Percentiles rank a stretch among this genome's conserved stretches.
Conservation (phyloP, 2,888 invertebrate species). For the Altica lythri region DNA sequence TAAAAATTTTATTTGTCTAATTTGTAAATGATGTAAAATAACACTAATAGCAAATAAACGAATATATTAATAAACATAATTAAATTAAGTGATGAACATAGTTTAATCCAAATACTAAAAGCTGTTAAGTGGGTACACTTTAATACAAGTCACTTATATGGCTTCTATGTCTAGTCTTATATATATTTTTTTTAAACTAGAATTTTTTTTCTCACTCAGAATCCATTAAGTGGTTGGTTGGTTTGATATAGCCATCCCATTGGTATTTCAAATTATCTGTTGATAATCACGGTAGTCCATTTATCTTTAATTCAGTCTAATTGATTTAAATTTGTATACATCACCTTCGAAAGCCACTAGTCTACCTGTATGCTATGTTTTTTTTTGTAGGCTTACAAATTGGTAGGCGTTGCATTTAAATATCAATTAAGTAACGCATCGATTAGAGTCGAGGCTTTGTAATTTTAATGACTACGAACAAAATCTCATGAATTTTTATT, state of each 20-base stretch:
- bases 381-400: slow-evolving; percentile 29
- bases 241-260: slow-evolving; percentile 22
- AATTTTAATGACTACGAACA: slow-evolving; percentile 19
- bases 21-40: too few relatives aligned
- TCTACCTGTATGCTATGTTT: slow-evolving; percentile 9
- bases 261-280: slow-evolving; percentile 28
- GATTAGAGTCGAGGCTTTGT: slow-evolving; percentile 33
- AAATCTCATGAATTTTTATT: slow-evolving; percentile 16
- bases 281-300: slow-evolving; percentile 34
- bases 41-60: too few relatives aligned
- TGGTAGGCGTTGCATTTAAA: slow-evolving; percentile 43
- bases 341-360: slow-evolving; percentile 24
- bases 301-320: slow-evolving; percentile 35
- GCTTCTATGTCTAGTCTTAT: slow-evolving; percentile 13
- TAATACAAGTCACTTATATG: slow-evolving; percentile 19
- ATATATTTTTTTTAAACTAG: slow-evolving; percentile 8
- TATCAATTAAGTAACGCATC: slow-evolving; percentile 39
- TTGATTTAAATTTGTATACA: slow-evolving; percentile 38
- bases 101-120: too few relatives aligned
- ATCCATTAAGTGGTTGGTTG: slow-evolving; percentile 25
- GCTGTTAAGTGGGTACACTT: too few relatives aligned
- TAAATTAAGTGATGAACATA: too few relatives aligned
- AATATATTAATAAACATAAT: too few relatives aligned
- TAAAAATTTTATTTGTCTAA: too few relatives aligned
- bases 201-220: too few relatives aligned